phyloP scores from a whole-genome alignment of 2,888 invertebrate genomes.

The Aphelenchoides bicaudatus region DNA sequence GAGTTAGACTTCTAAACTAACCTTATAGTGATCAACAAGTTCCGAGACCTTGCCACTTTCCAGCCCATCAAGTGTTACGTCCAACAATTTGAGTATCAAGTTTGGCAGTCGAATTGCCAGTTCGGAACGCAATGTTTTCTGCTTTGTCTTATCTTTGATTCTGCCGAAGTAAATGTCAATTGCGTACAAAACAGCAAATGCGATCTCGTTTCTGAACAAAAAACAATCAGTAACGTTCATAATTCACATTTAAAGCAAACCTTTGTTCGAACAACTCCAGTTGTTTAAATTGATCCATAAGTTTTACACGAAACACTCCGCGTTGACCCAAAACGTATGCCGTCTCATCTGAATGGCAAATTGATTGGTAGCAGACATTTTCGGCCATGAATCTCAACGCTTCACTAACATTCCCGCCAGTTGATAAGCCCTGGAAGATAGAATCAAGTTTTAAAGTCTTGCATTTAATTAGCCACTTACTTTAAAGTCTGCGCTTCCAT shows the following conservation, averaged over 20 bases:
- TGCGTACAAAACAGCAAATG: constrained; percentile 31
- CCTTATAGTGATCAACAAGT: constrained; percentile 46
- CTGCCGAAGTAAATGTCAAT: constrained; percentile 22
- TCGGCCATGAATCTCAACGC: constrained; percentile 68
- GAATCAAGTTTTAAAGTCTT: neutral
- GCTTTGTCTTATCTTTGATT: constrained; percentile 14
- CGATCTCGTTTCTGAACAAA: constrained; percentile 29
- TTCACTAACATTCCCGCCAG: constrained; percentile 84
- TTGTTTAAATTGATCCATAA: constrained; percentile 44
- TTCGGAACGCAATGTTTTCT: constrained; percentile 17
- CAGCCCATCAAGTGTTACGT: constrained; percentile 40
- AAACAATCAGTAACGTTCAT: neutral
- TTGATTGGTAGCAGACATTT: constrained; percentile 47
- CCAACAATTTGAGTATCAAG: constrained; percentile 37
- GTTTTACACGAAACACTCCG: constrained; percentile 34
- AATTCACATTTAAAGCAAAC: constrained; percentile 18
- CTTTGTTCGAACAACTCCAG: constrained; percentile 40
- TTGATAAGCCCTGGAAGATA: constrained; percentile 72
- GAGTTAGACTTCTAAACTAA: constrained; percentile 9
- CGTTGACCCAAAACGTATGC: constrained; percentile 37
- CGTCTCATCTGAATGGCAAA: constrained; percentile 18
- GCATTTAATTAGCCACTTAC: neutral
- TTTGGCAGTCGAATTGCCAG: constrained; percentile 26
- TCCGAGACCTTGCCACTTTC: constrained; percentile 37
- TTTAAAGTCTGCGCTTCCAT: constrained; percentile 17